A percentile compares a stretch with the other conserved stretches of the same genome.
These are phyloP conservation scores for Diaphora mendica DNA, from an alignment of 2,888 invertebrate genomes.

Conservation along the genomic window DNA sequence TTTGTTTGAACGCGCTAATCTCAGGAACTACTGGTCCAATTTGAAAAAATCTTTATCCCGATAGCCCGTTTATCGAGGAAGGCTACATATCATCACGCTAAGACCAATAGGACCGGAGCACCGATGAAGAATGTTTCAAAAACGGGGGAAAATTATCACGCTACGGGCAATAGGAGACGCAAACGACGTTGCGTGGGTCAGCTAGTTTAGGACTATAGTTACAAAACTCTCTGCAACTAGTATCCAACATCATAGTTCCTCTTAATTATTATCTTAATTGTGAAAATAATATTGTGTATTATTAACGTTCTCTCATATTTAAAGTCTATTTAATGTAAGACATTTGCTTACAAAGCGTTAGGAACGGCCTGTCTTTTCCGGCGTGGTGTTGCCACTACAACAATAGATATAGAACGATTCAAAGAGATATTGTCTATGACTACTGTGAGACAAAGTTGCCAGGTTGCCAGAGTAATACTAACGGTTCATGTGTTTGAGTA, in stretches of 20 bases:
- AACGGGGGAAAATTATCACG: too few species aligned
- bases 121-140: too few species aligned
- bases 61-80: too few species aligned
- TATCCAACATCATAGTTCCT: not conserved
- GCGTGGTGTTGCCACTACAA: not conserved
- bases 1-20: too few species aligned
- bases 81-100: too few species aligned
- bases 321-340: not conserved
- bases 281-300: not conserved
- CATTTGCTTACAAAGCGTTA: not conserved
- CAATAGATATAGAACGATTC: not conserved
- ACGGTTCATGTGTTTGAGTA: not conserved
- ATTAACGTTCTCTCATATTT: not conserved
- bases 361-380: constrained; percentile 6
- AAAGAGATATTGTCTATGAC: not conserved
- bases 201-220: too few species aligned
- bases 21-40: too few species aligned
- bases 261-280: too few species aligned
- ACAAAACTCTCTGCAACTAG: not conserved
- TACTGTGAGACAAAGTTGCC: not conserved
- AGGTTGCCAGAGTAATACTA: not conserved
- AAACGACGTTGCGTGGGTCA: too few species aligned
- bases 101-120: too few species aligned
- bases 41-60: too few species aligned
- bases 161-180: too few species aligned